phyloP scores from a whole-genome alignment of 1,140 invertebrate genomes.

The Gryllus bimaculatus region DNA sequence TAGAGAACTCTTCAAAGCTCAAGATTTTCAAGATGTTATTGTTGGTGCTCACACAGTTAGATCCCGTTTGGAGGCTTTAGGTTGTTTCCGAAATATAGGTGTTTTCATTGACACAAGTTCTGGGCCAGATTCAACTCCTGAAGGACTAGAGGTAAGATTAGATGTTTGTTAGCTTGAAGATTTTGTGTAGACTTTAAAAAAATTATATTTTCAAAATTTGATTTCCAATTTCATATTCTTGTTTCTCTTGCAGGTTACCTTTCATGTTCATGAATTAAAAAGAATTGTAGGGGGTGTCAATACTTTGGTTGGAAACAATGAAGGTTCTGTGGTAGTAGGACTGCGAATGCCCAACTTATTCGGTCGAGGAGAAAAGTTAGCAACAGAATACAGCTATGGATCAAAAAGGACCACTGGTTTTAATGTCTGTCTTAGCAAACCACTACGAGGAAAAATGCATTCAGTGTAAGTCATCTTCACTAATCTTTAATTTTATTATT shows the following conservation, averaged over 20 bases:
- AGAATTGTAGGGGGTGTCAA: slow-evolving; percentile 67
- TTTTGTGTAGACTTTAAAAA: background rate
- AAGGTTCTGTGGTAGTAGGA: slow-evolving; percentile 64
- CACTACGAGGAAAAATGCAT: slow-evolving; percentile 47
- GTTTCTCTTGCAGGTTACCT: slow-evolving; percentile 53
- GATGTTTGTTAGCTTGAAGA: background rate
- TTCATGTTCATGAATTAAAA: slow-evolving; percentile 65
- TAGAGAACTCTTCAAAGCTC: slow-evolving; percentile 58
- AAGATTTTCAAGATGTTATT: slow-evolving; percentile 44
- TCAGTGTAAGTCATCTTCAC: slow-evolving; percentile 38
- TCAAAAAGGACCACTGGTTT: slow-evolving; percentile 61
- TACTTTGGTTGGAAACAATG: slow-evolving; percentile 76
- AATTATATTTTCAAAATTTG: background rate
- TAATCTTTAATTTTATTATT: too few species aligned
- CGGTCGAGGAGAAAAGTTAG: slow-evolving; percentile 69
- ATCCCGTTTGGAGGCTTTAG: slow-evolving; percentile 60
- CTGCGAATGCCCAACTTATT: slow-evolving; percentile 65
- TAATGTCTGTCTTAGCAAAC: slow-evolving; percentile 63
- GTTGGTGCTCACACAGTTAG: slow-evolving; percentile 51
- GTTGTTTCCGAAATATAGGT: slow-evolving; percentile 71
- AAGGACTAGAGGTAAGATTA: slow-evolving; percentile 62
- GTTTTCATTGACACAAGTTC: slow-evolving; percentile 75
- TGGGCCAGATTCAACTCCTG: slow-evolving; percentile 53
- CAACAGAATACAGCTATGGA: slow-evolving; percentile 66
- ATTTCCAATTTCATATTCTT: background rate